A percentile compares a stretch with the other conserved stretches of the same genome.
Evolutionary conservation across 2,888 invertebrate species (phyloP).

Genomic region (Ashinkailepas kermadecensis): DNA sequence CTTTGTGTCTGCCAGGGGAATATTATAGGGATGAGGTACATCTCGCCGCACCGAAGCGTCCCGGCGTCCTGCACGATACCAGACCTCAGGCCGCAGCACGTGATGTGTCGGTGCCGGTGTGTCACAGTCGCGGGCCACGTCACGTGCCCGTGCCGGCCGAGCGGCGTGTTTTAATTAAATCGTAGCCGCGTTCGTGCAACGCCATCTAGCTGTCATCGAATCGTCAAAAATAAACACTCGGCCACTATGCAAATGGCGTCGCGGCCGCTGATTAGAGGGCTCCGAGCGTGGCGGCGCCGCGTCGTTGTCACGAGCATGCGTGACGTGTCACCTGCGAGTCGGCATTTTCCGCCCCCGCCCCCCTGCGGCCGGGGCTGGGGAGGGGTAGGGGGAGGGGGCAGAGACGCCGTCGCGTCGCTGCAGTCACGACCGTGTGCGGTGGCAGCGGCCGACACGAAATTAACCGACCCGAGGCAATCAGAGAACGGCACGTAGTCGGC

Average conservation of each 20-base stretch:
- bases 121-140: background rate
- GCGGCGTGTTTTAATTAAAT: conserved; percentile 8
- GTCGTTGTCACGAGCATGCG: background rate
- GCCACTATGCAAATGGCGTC: background rate
- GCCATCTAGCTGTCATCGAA: conserved; percentile 16
- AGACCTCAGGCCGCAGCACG: background rate
- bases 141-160: background rate
- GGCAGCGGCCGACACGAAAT: background rate
- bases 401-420: background rate
- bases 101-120: background rate
- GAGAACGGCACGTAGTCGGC: background rate
- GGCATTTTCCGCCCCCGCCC: background rate
- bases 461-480: background rate
- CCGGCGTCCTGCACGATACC: no score
- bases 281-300: background rate
- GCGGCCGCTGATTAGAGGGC: background rate
- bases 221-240: conserved; percentile 21
- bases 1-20: no score
- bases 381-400: background rate
- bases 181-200: conserved; percentile 1
- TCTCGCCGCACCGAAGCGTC: no score
- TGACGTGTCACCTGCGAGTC: background rate
- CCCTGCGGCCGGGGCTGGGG: background rate
- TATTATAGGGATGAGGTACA: no score
- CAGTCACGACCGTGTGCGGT: background rate